phyloP scores from a whole-genome alignment of 2,888 invertebrate genomes.

The Sinohyriopsis cumingii region DNA sequence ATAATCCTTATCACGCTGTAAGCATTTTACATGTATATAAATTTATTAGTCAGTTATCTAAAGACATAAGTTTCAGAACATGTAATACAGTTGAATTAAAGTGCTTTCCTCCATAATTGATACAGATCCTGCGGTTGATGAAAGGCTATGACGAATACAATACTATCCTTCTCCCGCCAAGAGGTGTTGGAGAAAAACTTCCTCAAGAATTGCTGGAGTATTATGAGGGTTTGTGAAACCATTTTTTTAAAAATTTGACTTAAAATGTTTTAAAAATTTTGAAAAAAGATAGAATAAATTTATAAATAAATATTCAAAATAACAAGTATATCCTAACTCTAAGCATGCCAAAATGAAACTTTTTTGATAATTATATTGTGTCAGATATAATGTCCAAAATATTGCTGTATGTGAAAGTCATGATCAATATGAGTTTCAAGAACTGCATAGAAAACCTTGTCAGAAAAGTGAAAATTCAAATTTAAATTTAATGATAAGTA shows the following conservation, averaged over 20 bases:
- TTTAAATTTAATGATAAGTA: too few species aligned
- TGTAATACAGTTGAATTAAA: not conserved
- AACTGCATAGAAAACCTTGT: too few species aligned
- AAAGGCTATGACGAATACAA: conserved; percentile 72
- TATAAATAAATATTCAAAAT: too few species aligned
- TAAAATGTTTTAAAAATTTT: too few species aligned
- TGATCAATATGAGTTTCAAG: too few species aligned
- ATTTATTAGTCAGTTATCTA: too few species aligned
- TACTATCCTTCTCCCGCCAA: conserved; percentile 70
- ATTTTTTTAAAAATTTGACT: not conserved
- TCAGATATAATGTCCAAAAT: too few species aligned
- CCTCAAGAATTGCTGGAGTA: conserved; percentile 69
- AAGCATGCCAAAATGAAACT: not conserved
- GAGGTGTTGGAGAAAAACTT: conserved; percentile 69
- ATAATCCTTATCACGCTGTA: not conserved
- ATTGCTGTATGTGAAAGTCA: too few species aligned
- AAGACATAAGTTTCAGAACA: too few species aligned
- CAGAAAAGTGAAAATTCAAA: too few species aligned
- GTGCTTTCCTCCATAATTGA: not conserved
- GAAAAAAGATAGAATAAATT: too few species aligned
- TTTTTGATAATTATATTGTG: not conserved
- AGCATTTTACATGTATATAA: not conserved
- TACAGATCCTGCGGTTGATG: conserved; percentile 70
- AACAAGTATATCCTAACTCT: too few species aligned
- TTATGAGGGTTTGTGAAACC: conserved; percentile 64